Base-by-base conservation (phyloP, 1,140 invertebrate genomes). In the Cydia amplana region DNA sequence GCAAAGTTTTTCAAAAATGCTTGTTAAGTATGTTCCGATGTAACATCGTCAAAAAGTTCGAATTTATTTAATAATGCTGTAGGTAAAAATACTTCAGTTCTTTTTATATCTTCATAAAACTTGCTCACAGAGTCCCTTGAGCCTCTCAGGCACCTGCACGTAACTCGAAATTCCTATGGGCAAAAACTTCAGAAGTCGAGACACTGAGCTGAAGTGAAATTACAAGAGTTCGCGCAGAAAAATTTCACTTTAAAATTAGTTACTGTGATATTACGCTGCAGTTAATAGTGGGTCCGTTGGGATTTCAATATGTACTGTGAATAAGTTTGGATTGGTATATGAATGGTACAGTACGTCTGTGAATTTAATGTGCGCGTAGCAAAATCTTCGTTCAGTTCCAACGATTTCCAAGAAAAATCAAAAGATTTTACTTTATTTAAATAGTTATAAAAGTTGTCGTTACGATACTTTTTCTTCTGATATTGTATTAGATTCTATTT, bases 201-300 rank as follows among this genome's bases (percentile, higher is more conserved):
- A 70, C 65, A 70, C 65, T 36, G 65, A 65, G 32, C 65, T 36
- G 65, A 18, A 70, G 65, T 70, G 65, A 70, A 70, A 70, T 70
- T 70, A 70, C 36, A 70, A 40, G 65, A 70, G 65, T 70, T 70
- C 28, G 16, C 28, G 32, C 14, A 70, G 32, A 70, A 70, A 70
- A 70, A 70, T 70, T 67, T 70, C 32, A 70, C 65, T 70, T 70
- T 70, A 70, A 70, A 70, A 70, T 70, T 70, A 70, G 65, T 70
- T 70, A 70, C 65, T 70, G 5, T 70, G 28, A 70, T 70, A 70
- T 70, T 70, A 70, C 65, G 32, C 12, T 70, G 65, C 32, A 70
- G 65, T 70, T 70, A 70, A 70, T 20, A 70, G 28, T 70, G 9
- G 65, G 32, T 18, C 65, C n/a, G n/a, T 70, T 20, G 65, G 65